Conservation (phyloP, 2,113 vertebrate genomes). For the Spizaetus ornatus region DNA sequence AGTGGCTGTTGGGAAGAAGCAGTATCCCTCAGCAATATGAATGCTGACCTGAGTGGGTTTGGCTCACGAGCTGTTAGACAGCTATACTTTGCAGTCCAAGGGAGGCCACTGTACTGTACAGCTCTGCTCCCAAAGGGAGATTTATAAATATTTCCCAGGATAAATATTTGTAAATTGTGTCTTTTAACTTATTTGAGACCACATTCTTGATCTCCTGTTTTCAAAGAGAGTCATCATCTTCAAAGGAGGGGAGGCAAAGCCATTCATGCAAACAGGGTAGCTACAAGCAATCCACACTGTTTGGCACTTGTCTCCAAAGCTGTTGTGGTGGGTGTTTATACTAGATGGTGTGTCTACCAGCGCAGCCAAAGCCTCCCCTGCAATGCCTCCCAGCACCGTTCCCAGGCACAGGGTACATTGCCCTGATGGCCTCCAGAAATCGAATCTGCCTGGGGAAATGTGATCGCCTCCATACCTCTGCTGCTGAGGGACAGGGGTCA, state of each 20-base stretch:
- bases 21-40: background rate
- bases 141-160: background rate
- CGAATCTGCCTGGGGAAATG: background rate
- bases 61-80: background rate
- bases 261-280: background rate
- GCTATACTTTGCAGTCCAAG: background rate
- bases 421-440: background rate
- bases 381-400: background rate
- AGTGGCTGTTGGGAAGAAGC: background rate
- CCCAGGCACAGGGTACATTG: background rate
- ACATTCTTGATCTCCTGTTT: background rate
- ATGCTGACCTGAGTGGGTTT: background rate
- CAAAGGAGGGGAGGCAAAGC: background rate
- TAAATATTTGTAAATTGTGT: conserved; percentile 26
- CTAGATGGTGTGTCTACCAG: background rate
- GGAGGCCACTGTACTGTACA: background rate
- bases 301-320: background rate
- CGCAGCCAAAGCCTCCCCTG: background rate
- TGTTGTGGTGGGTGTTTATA: background rate
- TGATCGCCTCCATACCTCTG: background rate
- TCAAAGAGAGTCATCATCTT: background rate
- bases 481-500: conserved; percentile 6
- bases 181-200: background rate
- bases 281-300: background rate
- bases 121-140: background rate